Base-by-base conservation (phyloP, 2,888 invertebrate species). In the Notocelia uddmanniana region DNA sequence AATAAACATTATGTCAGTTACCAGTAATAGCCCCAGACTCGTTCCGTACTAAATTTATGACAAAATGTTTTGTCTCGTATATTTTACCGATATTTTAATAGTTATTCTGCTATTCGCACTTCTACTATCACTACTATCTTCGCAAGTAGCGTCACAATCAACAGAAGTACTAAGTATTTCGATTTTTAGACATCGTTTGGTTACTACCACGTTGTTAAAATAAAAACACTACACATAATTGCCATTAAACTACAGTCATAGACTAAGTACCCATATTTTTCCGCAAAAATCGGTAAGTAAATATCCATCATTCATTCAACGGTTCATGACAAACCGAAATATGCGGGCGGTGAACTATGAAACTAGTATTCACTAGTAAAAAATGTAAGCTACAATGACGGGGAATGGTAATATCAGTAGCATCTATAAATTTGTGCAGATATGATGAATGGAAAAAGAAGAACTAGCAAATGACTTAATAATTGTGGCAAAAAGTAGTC, bases 371-470 rank as follows among this genome's bases (percentile, higher is more conserved):
- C 9, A 0, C n/a, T 26, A 5, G 9, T 55, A 50, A 15, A 37
- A 60, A 59, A 18, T 64, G 15, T 15, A 37, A 15, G n/a, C 37
- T 13, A 31, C 11, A 9, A 8, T 23, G 8, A 50, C 19, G 31
- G 19, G 31, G 15, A 26, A 18, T 13, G n/a, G 10, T 13, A 54
- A 11, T 45, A 34, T 11, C 9, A 50, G 23, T 41, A 2, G 60
- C 37, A 54, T 34, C 11, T 23, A n/a, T 41, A 52, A 58, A 2
- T 70, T 69, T 50, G 64, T 23, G n/a, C 37, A 6, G 6, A 19
- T 59, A 54, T 59, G 21, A 54, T 71, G 62, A 60, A 68, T 59
- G 59, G 50, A 37, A 70, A 66, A 59, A 63, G 37, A 52, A 10
- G 23, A 31, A 23, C 6, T 69, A 64, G 19, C 19, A 58, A 41